Percentiles rank a stretch among this genome's conserved stretches.
These are phyloP conservation scores for Channallabes apus DNA, from an alignment of 2,797 vertebrate species.

Conservation along the genomic window DNA sequence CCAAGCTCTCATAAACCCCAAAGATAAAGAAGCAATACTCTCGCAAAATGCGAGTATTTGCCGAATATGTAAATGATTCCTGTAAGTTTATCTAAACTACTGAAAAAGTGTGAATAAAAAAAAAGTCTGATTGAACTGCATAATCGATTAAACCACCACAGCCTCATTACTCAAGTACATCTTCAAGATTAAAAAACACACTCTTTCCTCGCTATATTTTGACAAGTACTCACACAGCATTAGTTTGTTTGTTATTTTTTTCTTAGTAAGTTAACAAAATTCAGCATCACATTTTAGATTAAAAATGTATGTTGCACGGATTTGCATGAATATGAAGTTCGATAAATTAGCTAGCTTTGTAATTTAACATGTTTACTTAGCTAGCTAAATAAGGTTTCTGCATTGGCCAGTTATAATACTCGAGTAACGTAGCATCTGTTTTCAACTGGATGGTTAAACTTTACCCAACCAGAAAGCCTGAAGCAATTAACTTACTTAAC, in stretches of 20 bases:
- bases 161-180: not conserved
- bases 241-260: too few relatives aligned
- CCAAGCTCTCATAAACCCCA: too few relatives aligned
- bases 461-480: not conserved
- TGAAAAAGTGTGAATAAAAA: too few relatives aligned
- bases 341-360: slow-evolving; percentile 3
- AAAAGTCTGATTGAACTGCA: too few relatives aligned
- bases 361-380: not conserved
- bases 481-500: too few relatives aligned
- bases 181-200: not conserved
- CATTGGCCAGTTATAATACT: not conserved
- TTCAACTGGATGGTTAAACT: not conserved
- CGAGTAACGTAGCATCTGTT: not conserved
- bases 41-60: too few relatives aligned
- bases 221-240: too few relatives aligned
- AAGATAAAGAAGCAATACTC: too few relatives aligned
- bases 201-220: not conserved
- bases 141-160: too few relatives aligned
- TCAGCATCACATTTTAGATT: too few relatives aligned
- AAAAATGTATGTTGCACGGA: not conserved
- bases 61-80: too few relatives aligned
- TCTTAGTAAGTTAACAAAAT: not conserved
- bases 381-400: not conserved
- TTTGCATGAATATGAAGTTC: not conserved
- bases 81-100: too few relatives aligned